Evolutionary conservation across 2,888 invertebrate species (phyloP).

Genomic region (Sesia bembeciformis): DNA sequence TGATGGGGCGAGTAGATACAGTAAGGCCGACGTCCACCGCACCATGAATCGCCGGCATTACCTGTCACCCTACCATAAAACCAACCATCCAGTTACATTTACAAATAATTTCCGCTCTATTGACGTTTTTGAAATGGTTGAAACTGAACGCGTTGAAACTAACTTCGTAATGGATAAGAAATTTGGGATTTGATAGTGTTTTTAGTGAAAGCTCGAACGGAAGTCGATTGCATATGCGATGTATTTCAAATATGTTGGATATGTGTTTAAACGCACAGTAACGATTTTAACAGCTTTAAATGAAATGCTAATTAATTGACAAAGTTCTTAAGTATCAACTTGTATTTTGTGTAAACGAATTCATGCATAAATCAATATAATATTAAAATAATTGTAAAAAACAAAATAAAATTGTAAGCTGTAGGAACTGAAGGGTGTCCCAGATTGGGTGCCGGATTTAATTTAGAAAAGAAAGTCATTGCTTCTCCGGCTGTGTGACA

Average conservation of each 20-base stretch:
- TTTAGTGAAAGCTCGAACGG: conserved; percentile 15
- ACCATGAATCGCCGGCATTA: conserved; percentile 51
- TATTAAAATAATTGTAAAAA: too few relatives aligned
- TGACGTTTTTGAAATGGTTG: background rate
- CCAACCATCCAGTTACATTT: background rate
- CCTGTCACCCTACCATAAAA: conserved; percentile 22
- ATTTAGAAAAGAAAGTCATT: too few relatives aligned
- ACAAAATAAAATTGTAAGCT: too few relatives aligned
- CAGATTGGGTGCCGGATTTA: too few relatives aligned
- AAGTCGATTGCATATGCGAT: conserved; percentile 26
- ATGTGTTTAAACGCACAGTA: background rate
- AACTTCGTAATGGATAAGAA: background rate
- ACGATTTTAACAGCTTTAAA: too few relatives aligned
- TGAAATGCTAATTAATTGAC: too few relatives aligned
- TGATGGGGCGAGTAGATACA: conserved; percentile 36
- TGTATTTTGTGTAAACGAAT: too few relatives aligned
- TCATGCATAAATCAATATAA: too few relatives aligned
- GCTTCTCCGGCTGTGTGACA: too few relatives aligned
- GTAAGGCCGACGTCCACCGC: conserved; percentile 28
- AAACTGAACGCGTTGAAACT: background rate
- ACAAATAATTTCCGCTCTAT: background rate
- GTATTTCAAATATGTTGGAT: conserved; percentile 13
- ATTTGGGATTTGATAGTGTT: background rate
- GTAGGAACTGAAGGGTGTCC: too few relatives aligned
- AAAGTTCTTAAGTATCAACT: too few relatives aligned